A percentile compares a stretch with the other conserved stretches of the same genome.
These are phyloP conservation scores for Struthio camelus DNA, from an alignment of 2,113 vertebrate genomes.

Conservation along the genomic window DNA sequence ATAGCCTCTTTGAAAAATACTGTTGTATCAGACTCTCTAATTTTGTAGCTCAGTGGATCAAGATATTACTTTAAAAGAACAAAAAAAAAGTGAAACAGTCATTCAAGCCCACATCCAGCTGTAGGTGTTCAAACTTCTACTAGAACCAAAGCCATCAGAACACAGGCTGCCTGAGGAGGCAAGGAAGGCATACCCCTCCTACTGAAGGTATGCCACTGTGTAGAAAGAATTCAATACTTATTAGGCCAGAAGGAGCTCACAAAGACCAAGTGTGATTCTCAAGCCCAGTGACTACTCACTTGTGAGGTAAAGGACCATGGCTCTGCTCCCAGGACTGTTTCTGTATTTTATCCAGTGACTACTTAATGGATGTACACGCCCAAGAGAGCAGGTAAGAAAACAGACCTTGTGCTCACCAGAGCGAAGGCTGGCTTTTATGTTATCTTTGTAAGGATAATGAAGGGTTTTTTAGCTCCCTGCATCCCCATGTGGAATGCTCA, in stretches of 20 bases:
- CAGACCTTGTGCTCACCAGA: conserved; percentile 5
- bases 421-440: conserved; percentile 23
- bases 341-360: conserved; percentile 48
- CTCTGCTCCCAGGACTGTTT: background rate
- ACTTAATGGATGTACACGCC: conserved; percentile 28
- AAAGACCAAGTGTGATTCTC: background rate
- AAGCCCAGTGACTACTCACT: background rate
- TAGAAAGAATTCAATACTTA: conserved; percentile 26
- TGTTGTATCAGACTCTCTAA: background rate
- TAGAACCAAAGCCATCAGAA: background rate
- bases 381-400: conserved; percentile 31
- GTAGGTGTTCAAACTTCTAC: background rate
- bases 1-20: background rate
- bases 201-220: background rate
- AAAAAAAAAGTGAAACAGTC: background rate
- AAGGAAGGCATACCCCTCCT: background rate
- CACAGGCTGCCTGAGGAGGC: background rate
- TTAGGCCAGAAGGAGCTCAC: background rate
- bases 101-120: background rate
- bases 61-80: background rate
- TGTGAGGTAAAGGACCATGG: background rate
- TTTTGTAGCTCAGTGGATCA: background rate
- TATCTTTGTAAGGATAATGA: conserved; percentile 5
- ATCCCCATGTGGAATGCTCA: background rate
- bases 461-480: background rate